These are phyloP conservation scores for Alcis repandata DNA, from an alignment of 2,888 invertebrate genomes.

Conservation along the genomic window DNA sequence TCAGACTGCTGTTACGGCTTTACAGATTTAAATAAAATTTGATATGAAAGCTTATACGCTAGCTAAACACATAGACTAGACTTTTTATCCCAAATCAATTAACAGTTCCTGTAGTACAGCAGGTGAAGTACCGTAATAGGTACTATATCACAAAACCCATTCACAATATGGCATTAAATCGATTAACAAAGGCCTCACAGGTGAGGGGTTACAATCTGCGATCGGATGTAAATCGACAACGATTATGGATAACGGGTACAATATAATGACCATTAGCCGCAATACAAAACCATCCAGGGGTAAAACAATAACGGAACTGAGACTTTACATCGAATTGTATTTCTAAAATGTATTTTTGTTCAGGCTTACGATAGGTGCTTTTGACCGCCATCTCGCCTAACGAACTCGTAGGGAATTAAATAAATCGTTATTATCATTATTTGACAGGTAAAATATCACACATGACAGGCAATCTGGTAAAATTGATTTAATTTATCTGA, in stretches of 20 bases:
- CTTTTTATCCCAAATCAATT: too few relatives aligned
- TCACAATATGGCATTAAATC: slow-evolving; percentile 43
- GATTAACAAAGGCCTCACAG: slow-evolving; percentile 45
- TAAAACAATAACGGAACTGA: slow-evolving; percentile 44
- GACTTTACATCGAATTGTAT: slow-evolving; percentile 33
- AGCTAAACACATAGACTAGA: too few relatives aligned
- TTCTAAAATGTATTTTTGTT: slow-evolving; percentile 33
- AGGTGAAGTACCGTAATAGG: too few relatives aligned
- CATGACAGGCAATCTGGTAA: too few relatives aligned
- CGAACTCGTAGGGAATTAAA: slow-evolving; percentile 16
- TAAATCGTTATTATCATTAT: slow-evolving; percentile 27
- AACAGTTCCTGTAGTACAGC: too few relatives aligned
- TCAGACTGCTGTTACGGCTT: too few relatives aligned
- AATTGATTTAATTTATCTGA: neutral
- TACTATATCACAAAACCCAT: slow-evolving; percentile 28
- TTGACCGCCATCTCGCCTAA: too few relatives aligned
- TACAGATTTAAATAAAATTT: too few relatives aligned
- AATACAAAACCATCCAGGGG: slow-evolving; percentile 41
- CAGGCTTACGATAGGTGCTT: too few relatives aligned
- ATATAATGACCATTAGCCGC: slow-evolving; percentile 47
- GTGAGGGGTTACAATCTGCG: slow-evolving; percentile 46
- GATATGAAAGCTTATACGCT: too few relatives aligned
- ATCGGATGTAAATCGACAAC: slow-evolving; percentile 51
- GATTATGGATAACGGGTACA: slow-evolving; percentile 46
- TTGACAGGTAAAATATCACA: slow-evolving; percentile 16